These are phyloP conservation scores for Mus pahari DNA, from an alignment of 2,113 vertebrate species.

Conservation along the genomic window DNA sequence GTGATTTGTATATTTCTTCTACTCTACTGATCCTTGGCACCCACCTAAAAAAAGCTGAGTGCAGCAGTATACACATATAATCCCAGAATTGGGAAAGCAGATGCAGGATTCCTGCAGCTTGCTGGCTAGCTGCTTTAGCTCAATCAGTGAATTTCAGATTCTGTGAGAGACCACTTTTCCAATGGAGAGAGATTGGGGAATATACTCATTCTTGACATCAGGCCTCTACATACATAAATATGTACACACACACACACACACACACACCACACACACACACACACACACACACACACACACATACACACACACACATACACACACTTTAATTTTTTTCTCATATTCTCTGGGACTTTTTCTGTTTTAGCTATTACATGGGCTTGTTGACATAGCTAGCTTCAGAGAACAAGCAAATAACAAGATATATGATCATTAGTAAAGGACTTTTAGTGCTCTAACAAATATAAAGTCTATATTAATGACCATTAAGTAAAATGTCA, in stretches of 20 bases:
- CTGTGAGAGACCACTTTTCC: too few species aligned
- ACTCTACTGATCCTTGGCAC: not conserved
- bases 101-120: not conserved
- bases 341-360: not conserved
- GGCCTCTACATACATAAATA: not conserved
- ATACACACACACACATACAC: not conserved
- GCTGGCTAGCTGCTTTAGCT: not conserved
- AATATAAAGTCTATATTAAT: not conserved
- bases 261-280: not conserved
- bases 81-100: not conserved
- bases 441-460: not conserved
- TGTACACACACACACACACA: not conserved
- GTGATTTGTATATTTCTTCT: not conserved
- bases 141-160: not conserved
- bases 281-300: not conserved
- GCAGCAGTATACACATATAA: not conserved
- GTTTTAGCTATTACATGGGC: not conserved
- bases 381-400: not conserved
- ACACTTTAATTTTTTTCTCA: not conserved
- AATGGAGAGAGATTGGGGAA: not conserved
- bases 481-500: not conserved
- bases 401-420: slow-evolving; percentile 32
- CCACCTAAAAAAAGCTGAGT: not conserved
- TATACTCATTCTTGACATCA: not conserved
- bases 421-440: not conserved